A percentile compares a stretch with the other conserved stretches of the same genome.
phyloP scores from a whole-genome alignment of 2,888 invertebrate genomes.

The Heliconius ethilla region DNA sequence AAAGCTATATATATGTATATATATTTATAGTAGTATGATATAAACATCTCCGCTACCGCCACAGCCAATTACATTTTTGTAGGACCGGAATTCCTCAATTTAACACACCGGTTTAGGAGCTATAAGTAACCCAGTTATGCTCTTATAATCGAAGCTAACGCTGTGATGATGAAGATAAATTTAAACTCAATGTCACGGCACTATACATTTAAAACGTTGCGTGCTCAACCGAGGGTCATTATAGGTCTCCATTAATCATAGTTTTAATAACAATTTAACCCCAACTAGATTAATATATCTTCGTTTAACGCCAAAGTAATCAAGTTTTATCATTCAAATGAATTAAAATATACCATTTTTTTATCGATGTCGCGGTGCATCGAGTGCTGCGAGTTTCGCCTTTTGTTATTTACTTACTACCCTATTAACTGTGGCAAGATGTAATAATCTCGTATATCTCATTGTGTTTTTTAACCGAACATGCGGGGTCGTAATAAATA shows the following conservation, averaged over 20 bases:
- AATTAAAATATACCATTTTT: constrained; percentile 64
- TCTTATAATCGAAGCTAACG: constrained; percentile 48
- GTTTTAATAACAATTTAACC: constrained; percentile 82
- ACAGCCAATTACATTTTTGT: constrained; percentile 44
- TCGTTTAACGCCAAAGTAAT: constrained; percentile 69
- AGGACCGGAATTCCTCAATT: constrained; percentile 50
- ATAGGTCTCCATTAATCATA: constrained; percentile 79
- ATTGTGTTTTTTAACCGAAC: constrained; percentile 73
- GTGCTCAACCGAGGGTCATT: constrained; percentile 75
- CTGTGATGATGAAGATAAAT: constrained; percentile 76
- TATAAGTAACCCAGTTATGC: constrained; percentile 52
- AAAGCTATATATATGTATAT: neutral
- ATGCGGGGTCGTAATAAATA: constrained; percentile 78
- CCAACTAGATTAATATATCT: constrained; percentile 81
- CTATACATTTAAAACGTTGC: constrained; percentile 73
- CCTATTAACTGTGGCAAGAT: constrained; percentile 80
- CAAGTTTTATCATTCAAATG: constrained; percentile 78
- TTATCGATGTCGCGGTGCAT: constrained; percentile 58
- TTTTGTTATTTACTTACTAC: constrained; percentile 78
- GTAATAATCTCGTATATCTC: constrained; percentile 78
- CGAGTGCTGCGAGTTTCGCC: constrained; percentile 70
- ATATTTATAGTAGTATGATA: neutral
- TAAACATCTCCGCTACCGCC: constrained; percentile 24
- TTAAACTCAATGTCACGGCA: constrained; percentile 67
- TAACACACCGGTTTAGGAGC: constrained; percentile 52